phyloP scores from a whole-genome alignment of 2,113 vertebrate genomes.

The Eurystomus gularis region DNA sequence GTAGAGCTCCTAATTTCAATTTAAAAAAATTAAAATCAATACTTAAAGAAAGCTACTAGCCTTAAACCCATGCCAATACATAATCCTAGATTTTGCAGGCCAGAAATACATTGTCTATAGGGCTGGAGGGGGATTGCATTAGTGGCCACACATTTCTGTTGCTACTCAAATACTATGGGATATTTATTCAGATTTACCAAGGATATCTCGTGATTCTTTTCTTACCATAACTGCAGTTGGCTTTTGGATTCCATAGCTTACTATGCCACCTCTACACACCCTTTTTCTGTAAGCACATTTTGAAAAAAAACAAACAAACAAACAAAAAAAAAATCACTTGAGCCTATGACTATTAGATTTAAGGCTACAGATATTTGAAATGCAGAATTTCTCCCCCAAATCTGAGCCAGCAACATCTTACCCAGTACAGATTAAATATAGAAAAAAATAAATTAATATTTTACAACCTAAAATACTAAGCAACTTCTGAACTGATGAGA shows the following conservation, averaged over 20 bases:
- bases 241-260: background rate
- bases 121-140: background rate
- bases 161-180: background rate
- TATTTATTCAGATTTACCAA: background rate
- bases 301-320: background rate
- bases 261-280: background rate
- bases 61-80: background rate
- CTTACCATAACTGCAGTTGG: background rate
- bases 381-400: background rate
- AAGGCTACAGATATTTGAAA: background rate
- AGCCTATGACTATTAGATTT: background rate
- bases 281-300: background rate
- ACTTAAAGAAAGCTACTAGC: background rate
- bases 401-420: background rate
- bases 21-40: background rate
- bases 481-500: constrained; percentile 18
- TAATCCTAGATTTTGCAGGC: background rate
- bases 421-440: background rate
- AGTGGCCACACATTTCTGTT: background rate
- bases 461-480: constrained; percentile 15
- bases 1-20: background rate
- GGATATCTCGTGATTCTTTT: background rate
- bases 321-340: background rate
- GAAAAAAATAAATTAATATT: constrained; percentile 17
- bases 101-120: background rate